Evolutionary conservation across 2,797 vertebrate genomes (phyloP).

Genomic region (Natrix natrix): DNA sequence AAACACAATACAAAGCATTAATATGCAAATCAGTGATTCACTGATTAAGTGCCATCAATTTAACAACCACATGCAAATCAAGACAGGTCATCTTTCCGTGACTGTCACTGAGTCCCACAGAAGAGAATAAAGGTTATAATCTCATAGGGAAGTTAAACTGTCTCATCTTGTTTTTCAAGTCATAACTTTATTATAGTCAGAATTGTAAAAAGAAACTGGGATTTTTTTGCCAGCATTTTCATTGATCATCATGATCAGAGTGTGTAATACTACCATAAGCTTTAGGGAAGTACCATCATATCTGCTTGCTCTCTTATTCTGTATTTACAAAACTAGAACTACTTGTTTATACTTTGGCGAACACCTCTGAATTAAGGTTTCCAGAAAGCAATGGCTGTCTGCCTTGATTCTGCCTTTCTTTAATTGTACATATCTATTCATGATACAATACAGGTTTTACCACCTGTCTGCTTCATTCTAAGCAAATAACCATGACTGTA

Average conservation of each 20-base stretch:
- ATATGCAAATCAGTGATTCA: background rate
- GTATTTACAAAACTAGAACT: background rate
- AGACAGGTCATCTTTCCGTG: background rate
- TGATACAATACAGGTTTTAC: constrained; percentile 29
- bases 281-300: background rate
- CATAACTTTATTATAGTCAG: background rate
- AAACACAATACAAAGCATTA: background rate
- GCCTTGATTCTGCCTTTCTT: constrained; percentile 5
- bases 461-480: constrained; percentile 27
- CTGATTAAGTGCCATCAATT: background rate
- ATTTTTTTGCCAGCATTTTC: background rate
- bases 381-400: background rate
- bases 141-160: background rate
- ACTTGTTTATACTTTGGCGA: background rate
- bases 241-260: background rate
- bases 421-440: constrained; percentile 7
- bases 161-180: too few species aligned
- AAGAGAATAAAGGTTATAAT: background rate
- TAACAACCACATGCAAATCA: background rate
- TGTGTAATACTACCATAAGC: background rate
- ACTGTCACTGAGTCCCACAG: background rate
- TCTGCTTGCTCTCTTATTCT: background rate
- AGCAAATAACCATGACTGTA: constrained; percentile 52
- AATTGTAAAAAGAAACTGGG: background rate
- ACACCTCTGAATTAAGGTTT: background rate